phyloP scores from a whole-genome alignment of 2,888 invertebrate genomes.

The Conomelus anceps region DNA sequence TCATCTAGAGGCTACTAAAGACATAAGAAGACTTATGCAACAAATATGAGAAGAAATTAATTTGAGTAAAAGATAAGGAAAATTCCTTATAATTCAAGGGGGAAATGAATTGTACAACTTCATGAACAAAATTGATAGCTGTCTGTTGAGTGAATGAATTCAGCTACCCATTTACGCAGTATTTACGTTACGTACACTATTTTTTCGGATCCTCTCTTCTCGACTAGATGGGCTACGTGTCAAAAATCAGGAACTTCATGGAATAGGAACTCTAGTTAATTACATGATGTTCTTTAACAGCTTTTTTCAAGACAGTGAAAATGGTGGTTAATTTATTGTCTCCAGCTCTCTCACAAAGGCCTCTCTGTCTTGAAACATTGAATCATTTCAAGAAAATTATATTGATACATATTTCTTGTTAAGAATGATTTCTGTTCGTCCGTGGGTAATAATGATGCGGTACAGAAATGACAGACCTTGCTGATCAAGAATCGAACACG shows the following conservation, averaged over 20 bases:
- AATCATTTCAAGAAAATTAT: too few relatives aligned
- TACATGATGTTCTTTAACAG: not conserved
- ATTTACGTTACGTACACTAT: too few relatives aligned
- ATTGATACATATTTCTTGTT: too few relatives aligned
- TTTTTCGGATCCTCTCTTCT: not conserved
- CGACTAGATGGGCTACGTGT: not conserved
- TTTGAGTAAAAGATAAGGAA: not conserved
- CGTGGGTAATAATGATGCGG: too few relatives aligned
- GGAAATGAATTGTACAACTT: not conserved
- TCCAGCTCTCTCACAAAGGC: too few relatives aligned
- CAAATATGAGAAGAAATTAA: not conserved
- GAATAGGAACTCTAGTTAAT: not conserved
- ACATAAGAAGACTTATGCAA: not conserved
- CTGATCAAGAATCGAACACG: too few relatives aligned
- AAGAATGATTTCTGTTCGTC: too few relatives aligned
- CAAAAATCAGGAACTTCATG: not conserved
- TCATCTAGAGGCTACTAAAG: not conserved
- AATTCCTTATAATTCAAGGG: not conserved
- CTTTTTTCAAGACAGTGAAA: not conserved
- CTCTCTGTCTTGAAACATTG: too few relatives aligned
- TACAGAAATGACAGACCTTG: too few relatives aligned
- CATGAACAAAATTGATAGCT: not conserved
- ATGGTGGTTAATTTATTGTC: too few relatives aligned
- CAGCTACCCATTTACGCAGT: not conserved
- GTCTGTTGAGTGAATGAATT: not conserved